These are phyloP conservation scores for Drosophila ercepeae DNA, from an alignment of 1,140 invertebrate species.

Conservation along the genomic window DNA sequence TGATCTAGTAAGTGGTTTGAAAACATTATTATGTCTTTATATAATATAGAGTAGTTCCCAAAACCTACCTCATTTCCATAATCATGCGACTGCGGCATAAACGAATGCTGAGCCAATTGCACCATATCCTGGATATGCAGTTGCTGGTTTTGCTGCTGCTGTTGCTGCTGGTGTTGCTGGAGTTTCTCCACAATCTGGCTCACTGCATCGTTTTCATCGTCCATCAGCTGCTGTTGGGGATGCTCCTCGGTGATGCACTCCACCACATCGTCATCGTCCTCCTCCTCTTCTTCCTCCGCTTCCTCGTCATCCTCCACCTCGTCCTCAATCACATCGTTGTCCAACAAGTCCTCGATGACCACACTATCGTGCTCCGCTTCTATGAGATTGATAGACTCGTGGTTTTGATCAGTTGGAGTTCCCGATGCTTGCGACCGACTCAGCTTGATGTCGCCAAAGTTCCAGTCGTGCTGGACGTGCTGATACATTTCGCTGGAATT, in stretches of 20 bases:
- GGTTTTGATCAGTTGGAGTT: slow-evolving; percentile 40
- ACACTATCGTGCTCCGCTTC: slow-evolving; percentile 68
- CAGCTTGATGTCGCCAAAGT: slow-evolving; percentile 77
- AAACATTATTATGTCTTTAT: not conserved
- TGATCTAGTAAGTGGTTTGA: slow-evolving; percentile 24
- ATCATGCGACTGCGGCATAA: slow-evolving; percentile 65
- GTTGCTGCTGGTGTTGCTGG: slow-evolving; percentile 73
- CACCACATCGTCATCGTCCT: slow-evolving; percentile 62
- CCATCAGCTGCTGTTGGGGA: slow-evolving; percentile 44
- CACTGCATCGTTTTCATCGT: slow-evolving; percentile 64
- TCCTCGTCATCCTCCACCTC: slow-evolving; percentile 36
- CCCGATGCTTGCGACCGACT: slow-evolving; percentile 29
- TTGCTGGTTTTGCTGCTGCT: slow-evolving; percentile 53
- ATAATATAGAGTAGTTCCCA: not conserved
- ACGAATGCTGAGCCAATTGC: slow-evolving; percentile 64
- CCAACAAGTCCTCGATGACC: slow-evolving; percentile 65
- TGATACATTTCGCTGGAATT: slow-evolving; percentile 77
- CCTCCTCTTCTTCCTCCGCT: slow-evolving; percentile 62
- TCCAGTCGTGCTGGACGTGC: slow-evolving; percentile 82
- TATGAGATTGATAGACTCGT: slow-evolving; percentile 72
- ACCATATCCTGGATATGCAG: slow-evolving; percentile 64
- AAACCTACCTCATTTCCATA: slow-evolving; percentile 62
- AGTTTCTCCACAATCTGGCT: slow-evolving; percentile 73
- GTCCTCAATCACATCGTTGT: slow-evolving; percentile 60
- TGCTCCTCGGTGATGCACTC: slow-evolving; percentile 54